These are phyloP conservation scores for Eulemur albifrons DNA, from an alignment of 2,797 vertebrate species.

Conservation along the genomic window DNA sequence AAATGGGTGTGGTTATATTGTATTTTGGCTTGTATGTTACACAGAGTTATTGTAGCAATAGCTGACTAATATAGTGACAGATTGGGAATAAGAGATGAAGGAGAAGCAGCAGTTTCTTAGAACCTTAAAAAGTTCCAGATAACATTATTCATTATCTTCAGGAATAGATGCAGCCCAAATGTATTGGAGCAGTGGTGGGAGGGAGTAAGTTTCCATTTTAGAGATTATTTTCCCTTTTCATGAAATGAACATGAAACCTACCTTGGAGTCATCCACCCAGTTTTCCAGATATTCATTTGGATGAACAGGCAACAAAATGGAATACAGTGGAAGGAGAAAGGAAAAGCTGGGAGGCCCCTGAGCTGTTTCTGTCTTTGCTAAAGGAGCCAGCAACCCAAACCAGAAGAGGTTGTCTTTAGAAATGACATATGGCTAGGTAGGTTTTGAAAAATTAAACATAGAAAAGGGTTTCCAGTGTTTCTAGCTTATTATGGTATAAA, in stretches of 20 bases:
- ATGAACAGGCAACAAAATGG: background rate
- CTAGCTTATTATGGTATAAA: constrained; percentile 77
- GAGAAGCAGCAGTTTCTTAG: constrained; percentile 7
- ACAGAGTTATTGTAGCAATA: background rate
- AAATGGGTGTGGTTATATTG: background rate
- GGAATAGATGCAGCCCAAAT: background rate
- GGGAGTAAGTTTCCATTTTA: background rate
- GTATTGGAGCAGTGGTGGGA: background rate
- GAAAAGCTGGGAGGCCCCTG: background rate
- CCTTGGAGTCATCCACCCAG: background rate
- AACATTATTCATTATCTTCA: background rate
- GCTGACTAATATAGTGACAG: background rate
- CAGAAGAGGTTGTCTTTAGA: constrained; percentile 53
- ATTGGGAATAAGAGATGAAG: background rate
- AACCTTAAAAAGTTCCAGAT: background rate
- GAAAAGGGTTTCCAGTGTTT: constrained; percentile 70
- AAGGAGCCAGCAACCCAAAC: constrained; percentile 18
- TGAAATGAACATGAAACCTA: background rate
- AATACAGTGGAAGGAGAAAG: background rate
- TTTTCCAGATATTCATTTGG: background rate
- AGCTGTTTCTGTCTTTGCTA: constrained; percentile 50
- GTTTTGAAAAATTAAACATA: constrained; percentile 67
- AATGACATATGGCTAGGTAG: constrained; percentile 53
- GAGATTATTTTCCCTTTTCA: background rate
- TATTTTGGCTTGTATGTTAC: constrained; percentile 1